These are phyloP conservation scores for Drosophila dunni DNA, from an alignment of 1,140 invertebrate genomes.

Conservation along the genomic window DNA sequence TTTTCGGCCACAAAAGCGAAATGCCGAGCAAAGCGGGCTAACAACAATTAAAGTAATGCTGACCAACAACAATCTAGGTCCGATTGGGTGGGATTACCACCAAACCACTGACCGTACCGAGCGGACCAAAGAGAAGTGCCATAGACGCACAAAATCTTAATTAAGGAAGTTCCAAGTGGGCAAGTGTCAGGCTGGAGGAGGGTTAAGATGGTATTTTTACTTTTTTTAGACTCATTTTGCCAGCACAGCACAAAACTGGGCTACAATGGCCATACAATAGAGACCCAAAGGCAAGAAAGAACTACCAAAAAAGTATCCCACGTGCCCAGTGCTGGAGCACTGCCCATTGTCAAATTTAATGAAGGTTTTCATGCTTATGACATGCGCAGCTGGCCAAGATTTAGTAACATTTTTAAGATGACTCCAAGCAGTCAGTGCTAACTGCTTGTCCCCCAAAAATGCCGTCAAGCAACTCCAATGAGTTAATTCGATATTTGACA, in stretches of 20 bases:
- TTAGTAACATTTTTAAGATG: conserved; percentile 60
- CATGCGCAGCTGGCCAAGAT: conserved; percentile 75
- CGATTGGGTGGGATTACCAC: conserved; percentile 60
- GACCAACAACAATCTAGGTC: conserved; percentile 68
- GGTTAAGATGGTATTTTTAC: conserved; percentile 12
- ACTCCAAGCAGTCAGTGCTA: not conserved
- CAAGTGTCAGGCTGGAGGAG: conserved; percentile 59
- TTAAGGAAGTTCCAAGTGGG: conserved; percentile 81
- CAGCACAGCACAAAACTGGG: conserved; percentile 67
- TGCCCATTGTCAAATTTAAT: conserved; percentile 84
- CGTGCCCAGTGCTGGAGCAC: conserved; percentile 21
- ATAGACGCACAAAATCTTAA: conserved; percentile 79
- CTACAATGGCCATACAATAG: conserved; percentile 60
- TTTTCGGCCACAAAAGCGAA: conserved; percentile 79
- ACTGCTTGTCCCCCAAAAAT: not conserved
- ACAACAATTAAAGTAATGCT: conserved; percentile 84
- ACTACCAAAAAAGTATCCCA: not conserved
- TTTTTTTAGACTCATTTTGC: conserved; percentile 65
- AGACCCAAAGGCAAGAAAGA: conserved; percentile 1
- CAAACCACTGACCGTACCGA: not conserved
- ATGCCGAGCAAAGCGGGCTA: conserved; percentile 68
- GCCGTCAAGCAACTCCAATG: conserved; percentile 54
- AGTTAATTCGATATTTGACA: conserved; percentile 83
- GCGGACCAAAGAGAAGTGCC: conserved; percentile 33
- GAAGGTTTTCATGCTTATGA: conserved; percentile 79